Evolutionary conservation across 2,888 invertebrate genomes (phyloP).

Genomic region (Drosophila trichaetosa): DNA sequence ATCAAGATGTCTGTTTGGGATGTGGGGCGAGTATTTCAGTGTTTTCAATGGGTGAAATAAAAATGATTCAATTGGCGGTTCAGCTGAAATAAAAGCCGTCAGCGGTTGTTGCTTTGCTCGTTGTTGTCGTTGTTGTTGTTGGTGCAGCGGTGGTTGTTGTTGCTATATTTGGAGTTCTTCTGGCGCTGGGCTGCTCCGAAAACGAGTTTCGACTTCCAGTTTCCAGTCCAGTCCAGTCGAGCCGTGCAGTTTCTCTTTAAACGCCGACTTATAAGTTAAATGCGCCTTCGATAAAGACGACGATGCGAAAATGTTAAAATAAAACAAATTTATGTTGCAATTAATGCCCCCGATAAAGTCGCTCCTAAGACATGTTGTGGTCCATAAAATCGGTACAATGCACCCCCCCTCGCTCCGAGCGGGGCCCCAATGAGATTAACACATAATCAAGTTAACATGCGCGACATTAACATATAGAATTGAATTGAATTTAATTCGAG

Average conservation of each 20-base stretch:
- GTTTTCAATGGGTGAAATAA: conserved; percentile 71
- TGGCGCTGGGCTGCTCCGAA: conserved; percentile 42
- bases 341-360: conserved; percentile 76
- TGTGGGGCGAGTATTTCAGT: conserved; percentile 72
- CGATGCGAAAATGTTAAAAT: conserved; percentile 79
- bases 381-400: conserved; percentile 52
- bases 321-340: conserved; percentile 82
- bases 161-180: conserved; percentile 17
- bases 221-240: not conserved
- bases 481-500: conserved; percentile 74
- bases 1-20: conserved; percentile 67
- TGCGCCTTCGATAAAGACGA: conserved; percentile 68
- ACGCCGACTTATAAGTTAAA: conserved; percentile 76
- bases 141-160: conserved; percentile 5
- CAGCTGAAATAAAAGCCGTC: conserved; percentile 69
- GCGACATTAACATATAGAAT: conserved; percentile 74
- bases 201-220: conserved; percentile 63
- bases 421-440: conserved; percentile 66
- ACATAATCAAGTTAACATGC: conserved; percentile 81
- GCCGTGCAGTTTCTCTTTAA: conserved; percentile 60
- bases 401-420: not conserved
- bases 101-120: conserved; percentile 41
- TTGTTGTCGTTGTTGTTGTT: conserved; percentile 2
- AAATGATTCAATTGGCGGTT: conserved; percentile 80
- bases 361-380: conserved; percentile 70